These are phyloP conservation scores for Pyrgilauda ruficollis DNA, from an alignment of 2,113 vertebrate genomes.

Conservation along the genomic window DNA sequence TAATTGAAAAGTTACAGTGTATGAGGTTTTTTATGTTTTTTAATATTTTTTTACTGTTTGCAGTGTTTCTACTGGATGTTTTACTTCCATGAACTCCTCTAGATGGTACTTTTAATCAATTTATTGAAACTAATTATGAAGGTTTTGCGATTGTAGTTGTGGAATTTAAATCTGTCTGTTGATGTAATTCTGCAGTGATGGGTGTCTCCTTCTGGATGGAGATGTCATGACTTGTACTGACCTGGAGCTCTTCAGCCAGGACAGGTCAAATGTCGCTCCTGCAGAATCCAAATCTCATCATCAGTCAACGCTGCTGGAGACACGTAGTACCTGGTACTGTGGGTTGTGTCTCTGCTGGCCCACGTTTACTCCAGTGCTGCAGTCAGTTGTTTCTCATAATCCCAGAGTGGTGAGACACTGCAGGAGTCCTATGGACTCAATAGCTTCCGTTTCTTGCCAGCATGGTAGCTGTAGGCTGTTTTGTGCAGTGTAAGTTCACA, in stretches of 20 bases:
- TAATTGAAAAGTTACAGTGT: neutral
- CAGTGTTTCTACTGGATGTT: neutral
- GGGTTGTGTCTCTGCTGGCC: neutral
- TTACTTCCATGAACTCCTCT: neutral
- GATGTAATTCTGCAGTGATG: neutral
- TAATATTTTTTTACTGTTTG: neutral
- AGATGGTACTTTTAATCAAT: neutral
- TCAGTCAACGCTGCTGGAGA: accelerated
- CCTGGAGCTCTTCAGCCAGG: neutral
- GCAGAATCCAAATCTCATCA: neutral
- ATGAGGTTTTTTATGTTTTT: accelerated
- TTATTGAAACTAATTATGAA: neutral
- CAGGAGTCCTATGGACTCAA: neutral
- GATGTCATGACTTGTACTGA: neutral
- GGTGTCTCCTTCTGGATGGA: neutral
- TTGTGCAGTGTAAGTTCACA: neutral
- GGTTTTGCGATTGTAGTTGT: neutral
- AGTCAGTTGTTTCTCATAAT: neutral
- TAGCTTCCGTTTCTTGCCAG: neutral
- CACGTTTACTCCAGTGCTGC: neutral
- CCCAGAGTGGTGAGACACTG: neutral
- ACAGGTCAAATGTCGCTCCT: neutral
- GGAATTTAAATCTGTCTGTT: neutral
- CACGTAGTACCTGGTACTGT: accelerated
- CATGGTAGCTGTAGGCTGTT: neutral